These are phyloP conservation scores for Campoletis sonorensis DNA, from an alignment of 1,140 invertebrate species.

Conservation along the genomic window DNA sequence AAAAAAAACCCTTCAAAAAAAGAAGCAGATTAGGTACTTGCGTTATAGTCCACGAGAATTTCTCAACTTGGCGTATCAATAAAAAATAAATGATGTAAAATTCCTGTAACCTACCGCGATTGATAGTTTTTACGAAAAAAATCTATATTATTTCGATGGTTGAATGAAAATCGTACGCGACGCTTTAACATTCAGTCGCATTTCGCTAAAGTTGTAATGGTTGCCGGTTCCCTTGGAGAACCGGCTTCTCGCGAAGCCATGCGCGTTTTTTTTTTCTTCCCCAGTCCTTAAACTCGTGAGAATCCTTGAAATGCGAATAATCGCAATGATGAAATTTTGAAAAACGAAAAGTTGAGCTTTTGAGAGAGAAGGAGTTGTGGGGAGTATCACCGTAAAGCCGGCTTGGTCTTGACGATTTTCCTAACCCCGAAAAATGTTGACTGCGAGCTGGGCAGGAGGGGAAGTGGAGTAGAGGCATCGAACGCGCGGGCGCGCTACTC, in stretches of 20 bases:
- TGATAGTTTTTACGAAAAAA: no score
- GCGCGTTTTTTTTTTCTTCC: slow-evolving; percentile 4
- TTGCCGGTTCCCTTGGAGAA: slow-evolving; percentile 18
- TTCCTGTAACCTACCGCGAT: no score
- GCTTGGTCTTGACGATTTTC: slow-evolving; percentile 41
- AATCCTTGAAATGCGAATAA: no score
- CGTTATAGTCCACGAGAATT: background rate
- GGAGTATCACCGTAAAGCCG: background rate
- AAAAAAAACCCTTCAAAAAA: background rate
- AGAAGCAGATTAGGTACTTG: background rate
- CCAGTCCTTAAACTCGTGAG: background rate
- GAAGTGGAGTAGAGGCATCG: background rate
- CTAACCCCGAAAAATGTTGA: slow-evolving; percentile 52
- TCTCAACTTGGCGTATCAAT: no score
- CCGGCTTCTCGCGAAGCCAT: slow-evolving; percentile 24
- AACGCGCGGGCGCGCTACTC: slow-evolving; percentile 38
- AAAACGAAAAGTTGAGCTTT: background rate
- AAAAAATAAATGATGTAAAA: no score
- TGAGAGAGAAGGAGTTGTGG: background rate
- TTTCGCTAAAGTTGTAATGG: background rate
- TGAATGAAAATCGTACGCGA: no score
- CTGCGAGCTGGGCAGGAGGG: background rate
- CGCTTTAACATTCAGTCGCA: background rate
- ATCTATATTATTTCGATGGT: no score
- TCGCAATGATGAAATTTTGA: background rate